Evolutionary conservation across 2,797 vertebrate genomes (phyloP).

Genomic region (Heterohyrax brucei): DNA sequence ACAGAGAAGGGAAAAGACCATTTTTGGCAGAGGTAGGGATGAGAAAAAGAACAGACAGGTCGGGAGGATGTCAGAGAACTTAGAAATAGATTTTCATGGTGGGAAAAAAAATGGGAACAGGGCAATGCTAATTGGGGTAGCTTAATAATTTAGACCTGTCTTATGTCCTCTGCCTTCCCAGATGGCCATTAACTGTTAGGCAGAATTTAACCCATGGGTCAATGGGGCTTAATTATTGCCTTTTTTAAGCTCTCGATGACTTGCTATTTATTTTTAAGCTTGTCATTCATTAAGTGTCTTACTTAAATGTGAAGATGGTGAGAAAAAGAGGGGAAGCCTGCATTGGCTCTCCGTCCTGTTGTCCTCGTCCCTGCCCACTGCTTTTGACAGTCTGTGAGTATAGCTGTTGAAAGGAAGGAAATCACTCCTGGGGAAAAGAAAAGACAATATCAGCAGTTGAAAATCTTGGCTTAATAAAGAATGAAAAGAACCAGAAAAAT

Average conservation of each 20-base stretch:
- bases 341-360: neutral
- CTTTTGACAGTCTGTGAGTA: conserved; percentile 38
- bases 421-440: neutral
- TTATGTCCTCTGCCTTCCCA: conserved; percentile 34
- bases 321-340: conserved; percentile 33
- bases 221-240: conserved; percentile 75
- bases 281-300: conserved; percentile 71
- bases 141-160: conserved; percentile 10
- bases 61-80: neutral
- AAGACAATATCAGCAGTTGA: conserved; percentile 19
- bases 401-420: conserved; percentile 53
- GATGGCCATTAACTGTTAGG: conserved; percentile 60
- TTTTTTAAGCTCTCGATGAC: conserved; percentile 78
- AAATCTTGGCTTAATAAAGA: conserved; percentile 35
- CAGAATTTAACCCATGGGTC: conserved; percentile 63
- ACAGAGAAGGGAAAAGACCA: neutral
- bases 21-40: conserved; percentile 17
- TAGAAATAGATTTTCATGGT: neutral
- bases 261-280: conserved; percentile 82
- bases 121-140: neutral
- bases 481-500: conserved; percentile 66
- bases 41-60: neutral
- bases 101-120: neutral
- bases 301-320: conserved; percentile 66
- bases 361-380: conserved; percentile 24